Conservation (phyloP, 1,140 invertebrate genomes). For the Drosophila tani region DNA sequence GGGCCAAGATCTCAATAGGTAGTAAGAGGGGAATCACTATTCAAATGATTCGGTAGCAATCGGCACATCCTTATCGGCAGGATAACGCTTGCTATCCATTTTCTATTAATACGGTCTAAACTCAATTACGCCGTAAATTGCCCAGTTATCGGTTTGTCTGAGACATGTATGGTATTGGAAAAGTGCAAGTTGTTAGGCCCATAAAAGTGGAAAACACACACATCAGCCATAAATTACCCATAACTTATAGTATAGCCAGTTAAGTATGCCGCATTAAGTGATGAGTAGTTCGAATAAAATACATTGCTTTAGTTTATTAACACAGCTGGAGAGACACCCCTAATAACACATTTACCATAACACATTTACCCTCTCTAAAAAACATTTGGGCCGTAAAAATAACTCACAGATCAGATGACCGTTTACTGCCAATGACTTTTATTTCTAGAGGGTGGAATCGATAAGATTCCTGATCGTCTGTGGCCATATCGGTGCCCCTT, state of each 20-base stretch:
- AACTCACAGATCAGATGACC: constrained; percentile 13
- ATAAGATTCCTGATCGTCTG: background rate
- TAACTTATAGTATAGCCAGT: background rate
- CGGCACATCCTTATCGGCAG: background rate
- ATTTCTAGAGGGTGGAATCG: background rate
- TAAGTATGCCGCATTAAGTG: background rate
- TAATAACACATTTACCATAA: too few relatives aligned
- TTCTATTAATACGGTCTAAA: constrained; percentile 10
- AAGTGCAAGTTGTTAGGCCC: constrained; percentile 32
- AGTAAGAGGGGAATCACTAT: constrained; percentile 7
- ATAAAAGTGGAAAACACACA: background rate
- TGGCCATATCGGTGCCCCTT: background rate
- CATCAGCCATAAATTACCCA: constrained; percentile 8
- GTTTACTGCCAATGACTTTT: constrained; percentile 27
- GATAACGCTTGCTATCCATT: background rate
- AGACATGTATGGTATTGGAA: background rate
- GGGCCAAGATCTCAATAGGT: background rate
- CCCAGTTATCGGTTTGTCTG: constrained; percentile 18
- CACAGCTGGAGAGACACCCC: background rate
- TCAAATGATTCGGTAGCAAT: constrained; percentile 21
- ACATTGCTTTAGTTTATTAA: too few relatives aligned
- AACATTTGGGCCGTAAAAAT: background rate
- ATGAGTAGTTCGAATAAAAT: background rate
- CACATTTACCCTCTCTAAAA: background rate
- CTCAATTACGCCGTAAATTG: constrained; percentile 13